These are phyloP conservation scores for Holothuria leucospilota DNA, from an alignment of 53 echinoderm and acorn worm species.

Conservation along the genomic window DNA sequence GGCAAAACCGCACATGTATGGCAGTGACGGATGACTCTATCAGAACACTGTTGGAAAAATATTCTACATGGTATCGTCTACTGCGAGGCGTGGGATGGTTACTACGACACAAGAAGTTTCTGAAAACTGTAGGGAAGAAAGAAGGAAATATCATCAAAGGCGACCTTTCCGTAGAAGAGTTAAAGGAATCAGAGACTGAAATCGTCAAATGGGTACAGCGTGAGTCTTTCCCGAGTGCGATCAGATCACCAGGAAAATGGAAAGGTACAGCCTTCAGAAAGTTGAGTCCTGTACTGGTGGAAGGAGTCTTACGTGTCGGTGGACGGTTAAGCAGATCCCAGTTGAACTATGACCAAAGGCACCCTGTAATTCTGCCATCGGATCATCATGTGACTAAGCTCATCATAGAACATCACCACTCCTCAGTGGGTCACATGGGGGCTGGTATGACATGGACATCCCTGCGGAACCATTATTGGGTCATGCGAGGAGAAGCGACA, in stretches of 20 bases:
- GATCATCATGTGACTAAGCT: constrained; percentile 70
- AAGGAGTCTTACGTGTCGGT: constrained; percentile 73
- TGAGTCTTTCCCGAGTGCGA: neutral
- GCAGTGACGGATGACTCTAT: neutral
- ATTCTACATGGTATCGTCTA: constrained; percentile 54
- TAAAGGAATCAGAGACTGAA: constrained; percentile 23
- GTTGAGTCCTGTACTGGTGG: constrained; percentile 45
- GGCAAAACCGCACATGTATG: constrained; percentile 1
- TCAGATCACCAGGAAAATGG: neutral
- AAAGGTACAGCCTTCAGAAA: constrained; percentile 32
- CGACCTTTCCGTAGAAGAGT: constrained; percentile 25
- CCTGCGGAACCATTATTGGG: constrained; percentile 62
- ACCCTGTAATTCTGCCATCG: constrained; percentile 64
- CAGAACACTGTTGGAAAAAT: constrained; percentile 32
- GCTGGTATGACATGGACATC: constrained; percentile 69
- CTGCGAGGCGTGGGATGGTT: constrained; percentile 46
- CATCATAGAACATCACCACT: constrained; percentile 62
- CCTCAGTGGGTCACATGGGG: constrained; percentile 59
- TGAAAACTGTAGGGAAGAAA: neutral
- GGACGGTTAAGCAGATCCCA: constrained; percentile 60
- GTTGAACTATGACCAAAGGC: constrained; percentile 45
- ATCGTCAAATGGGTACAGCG: constrained; percentile 16
- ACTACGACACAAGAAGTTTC: constrained; percentile 20
- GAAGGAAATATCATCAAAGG: neutral
- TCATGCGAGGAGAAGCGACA: too few relatives aligned